Percentiles rank a stretch among this genome's conserved stretches.
phyloP scores from a whole-genome alignment of 2,113 vertebrate genomes.

The Butorides virescens region DNA sequence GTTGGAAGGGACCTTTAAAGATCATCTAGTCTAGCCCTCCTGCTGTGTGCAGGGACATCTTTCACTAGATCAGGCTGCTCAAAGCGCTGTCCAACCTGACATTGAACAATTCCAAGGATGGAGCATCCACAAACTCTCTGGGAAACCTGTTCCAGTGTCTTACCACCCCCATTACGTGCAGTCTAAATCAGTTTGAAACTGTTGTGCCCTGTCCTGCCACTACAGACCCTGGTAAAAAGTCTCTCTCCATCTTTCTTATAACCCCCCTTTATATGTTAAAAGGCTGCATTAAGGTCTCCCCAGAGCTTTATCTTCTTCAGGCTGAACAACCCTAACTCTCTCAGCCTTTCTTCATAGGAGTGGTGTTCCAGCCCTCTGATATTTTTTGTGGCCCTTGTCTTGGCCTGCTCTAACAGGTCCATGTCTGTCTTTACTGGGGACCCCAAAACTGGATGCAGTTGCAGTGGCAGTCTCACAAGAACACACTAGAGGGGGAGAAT shows the following conservation, averaged over 20 bases:
- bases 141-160: not conserved
- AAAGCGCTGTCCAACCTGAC: not conserved
- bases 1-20: not conserved
- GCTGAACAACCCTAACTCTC: not conserved
- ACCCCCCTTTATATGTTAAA: not conserved
- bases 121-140: not conserved
- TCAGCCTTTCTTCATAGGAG: not conserved
- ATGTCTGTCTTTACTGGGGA: not conserved
- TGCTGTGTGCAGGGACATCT: not conserved
- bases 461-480: not conserved
- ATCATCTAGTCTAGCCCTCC: fast-evolving
- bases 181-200: not conserved
- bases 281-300: not conserved
- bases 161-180: not conserved
- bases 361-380: not conserved
- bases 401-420: not conserved
- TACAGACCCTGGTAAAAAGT: not conserved
- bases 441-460: not conserved
- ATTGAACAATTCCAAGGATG: not conserved
- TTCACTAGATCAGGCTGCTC: not conserved
- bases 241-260: not conserved
- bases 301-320: not conserved
- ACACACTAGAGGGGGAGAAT: not conserved
- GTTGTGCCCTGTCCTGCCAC: not conserved
- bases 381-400: not conserved